Evolutionary conservation across 1,140 invertebrate species (phyloP).

Genomic region (Dinoponera quadriceps): DNA sequence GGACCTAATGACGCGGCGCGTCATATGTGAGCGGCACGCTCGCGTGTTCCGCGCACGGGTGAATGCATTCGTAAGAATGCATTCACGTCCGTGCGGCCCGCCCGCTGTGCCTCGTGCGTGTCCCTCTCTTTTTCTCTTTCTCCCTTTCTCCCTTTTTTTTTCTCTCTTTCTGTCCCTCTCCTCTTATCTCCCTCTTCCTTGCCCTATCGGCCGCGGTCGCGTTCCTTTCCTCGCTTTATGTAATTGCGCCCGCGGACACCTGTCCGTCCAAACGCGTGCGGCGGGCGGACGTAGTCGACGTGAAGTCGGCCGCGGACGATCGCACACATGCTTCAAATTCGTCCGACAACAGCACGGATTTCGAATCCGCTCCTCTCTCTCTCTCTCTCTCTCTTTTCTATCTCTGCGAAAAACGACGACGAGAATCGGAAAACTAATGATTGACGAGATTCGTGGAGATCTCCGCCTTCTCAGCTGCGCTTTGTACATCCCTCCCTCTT

Average conservation of each 20-base stretch:
- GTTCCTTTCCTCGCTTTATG: constrained; percentile 66
- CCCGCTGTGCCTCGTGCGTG: constrained; percentile 34
- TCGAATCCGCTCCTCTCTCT: too few relatives aligned
- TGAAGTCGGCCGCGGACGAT: not conserved
- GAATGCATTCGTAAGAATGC: constrained; percentile 77
- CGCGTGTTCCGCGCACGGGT: constrained; percentile 65
- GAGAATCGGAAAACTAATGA: too few relatives aligned
- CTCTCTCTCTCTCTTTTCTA: too few relatives aligned
- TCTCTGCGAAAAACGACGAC: too few relatives aligned
- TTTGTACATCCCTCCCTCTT: too few relatives aligned
- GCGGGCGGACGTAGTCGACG: not conserved
- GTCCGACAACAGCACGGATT: not conserved
- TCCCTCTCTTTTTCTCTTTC: not conserved
- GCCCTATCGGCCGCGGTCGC: not conserved
- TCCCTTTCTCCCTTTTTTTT: not conserved
- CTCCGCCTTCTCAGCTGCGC: too few relatives aligned
- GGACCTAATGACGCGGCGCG: constrained; percentile 63
- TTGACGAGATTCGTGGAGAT: too few relatives aligned
- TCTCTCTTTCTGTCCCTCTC: not conserved
- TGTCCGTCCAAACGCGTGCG: constrained; percentile 50
- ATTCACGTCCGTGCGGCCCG: constrained; percentile 59
- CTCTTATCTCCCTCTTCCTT: not conserved
- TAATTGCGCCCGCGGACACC: constrained; percentile 68
- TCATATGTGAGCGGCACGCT: constrained; percentile 67
- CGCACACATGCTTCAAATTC: constrained; percentile 4